Evolutionary conservation across 37 sponge, comb jelly and placozoan species (phyloP).

Genomic region (Oscarella lobularis): DNA sequence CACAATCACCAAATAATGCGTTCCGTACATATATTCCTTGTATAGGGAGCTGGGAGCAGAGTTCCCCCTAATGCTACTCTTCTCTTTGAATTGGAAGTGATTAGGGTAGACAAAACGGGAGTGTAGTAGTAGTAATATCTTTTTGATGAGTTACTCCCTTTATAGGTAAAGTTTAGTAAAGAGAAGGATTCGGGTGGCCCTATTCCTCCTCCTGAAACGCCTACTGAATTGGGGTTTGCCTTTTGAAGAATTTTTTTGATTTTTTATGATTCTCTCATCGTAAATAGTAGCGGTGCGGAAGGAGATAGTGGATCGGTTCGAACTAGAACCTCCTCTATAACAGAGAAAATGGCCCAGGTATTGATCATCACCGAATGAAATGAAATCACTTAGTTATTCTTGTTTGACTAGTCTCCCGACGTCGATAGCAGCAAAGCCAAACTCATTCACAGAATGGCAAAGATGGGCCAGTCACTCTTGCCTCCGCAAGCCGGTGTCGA

Average conservation of each 20-base stretch:
- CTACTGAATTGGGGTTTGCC: not conserved
- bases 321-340: no score
- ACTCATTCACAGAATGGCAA: slow-evolving; percentile 61
- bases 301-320: no score
- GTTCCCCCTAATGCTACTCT: slow-evolving; percentile 71
- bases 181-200: not conserved
- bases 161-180: slow-evolving; percentile 1
- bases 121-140: not conserved
- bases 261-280: no score
- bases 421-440: slow-evolving; percentile 12
- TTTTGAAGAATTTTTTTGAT: no score
- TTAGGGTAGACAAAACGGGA: slow-evolving; percentile 13
- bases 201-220: not conserved
- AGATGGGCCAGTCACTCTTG: slow-evolving; percentile 26
- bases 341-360: no score
- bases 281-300: no score
- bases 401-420: not conserved
- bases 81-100: slow-evolving; percentile 83
- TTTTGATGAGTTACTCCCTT: not conserved
- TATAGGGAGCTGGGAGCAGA: slow-evolving; percentile 48
- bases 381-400: no score
- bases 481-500: not conserved
- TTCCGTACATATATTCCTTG: not conserved
- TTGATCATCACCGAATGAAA: no score
- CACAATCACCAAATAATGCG: not conserved